Evolutionary conservation across 1,140 invertebrate genomes (phyloP), one percentile per base, ranked within the genome.

Genomic region (Proctacanthus coquilletti): DNA sequence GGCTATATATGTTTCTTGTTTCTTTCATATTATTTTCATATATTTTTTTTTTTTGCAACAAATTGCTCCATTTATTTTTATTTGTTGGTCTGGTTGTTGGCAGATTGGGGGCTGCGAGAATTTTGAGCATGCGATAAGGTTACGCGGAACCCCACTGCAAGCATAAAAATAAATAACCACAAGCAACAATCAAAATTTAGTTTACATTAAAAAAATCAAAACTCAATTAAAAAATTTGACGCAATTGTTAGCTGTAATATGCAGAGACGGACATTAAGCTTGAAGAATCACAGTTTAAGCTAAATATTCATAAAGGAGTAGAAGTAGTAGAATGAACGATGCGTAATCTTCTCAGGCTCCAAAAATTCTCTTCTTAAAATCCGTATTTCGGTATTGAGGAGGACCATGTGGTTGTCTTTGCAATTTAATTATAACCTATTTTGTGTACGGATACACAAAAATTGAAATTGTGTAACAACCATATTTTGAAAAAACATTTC

Each of bases 131-230:
- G 39, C 39, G 39, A 34, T 40, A 34, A 23, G 31, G 59, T 62
- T 49, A 64, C 61, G 53, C 63, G 61, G 53, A 63, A 62, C 54
- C 63, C 55, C 59, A 61, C 63, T 65, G 63, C 61, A 65, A 65
- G 55, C 61, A 64, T 23, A 39, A 27, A 21, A 34, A 34, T 18
- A 34, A 17, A 11, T 17, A 34, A 5, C 11, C 11, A 34, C 3
- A 34, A 34, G 17, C 11, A 15, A 33, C 6, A 15, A 33, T 9
- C 6, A 33, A 9, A 33, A 9, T 6, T 33, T 33, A 14, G 6
- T 33, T 9, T 9, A 33, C 31, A 9, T 11, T 34, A 11, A 5
- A 34, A 34, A 15, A 34, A 34, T 34, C 11, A 34, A 34, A 34
- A 34, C 4, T 5, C 14, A 34, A 34, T 34, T 11, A 18, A 34